Evolutionary conservation across 2,888 invertebrate species (phyloP).

Genomic region (Agriopis leucophaearia): DNA sequence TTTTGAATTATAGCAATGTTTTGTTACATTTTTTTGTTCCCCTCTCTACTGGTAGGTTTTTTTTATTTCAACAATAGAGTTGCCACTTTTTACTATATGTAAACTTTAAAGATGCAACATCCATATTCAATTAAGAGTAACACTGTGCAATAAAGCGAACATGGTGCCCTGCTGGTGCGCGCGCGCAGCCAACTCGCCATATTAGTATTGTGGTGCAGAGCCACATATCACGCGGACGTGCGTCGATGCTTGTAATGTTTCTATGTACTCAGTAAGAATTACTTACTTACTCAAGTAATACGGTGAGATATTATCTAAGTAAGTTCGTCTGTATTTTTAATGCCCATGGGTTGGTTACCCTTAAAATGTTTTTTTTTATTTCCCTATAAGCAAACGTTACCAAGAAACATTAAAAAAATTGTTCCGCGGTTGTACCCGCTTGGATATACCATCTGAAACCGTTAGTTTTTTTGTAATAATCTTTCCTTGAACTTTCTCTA

Average conservation of each 20-base stretch:
- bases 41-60: background rate
- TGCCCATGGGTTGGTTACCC: too few relatives aligned
- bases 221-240: conserved; percentile 64
- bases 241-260: conserved; percentile 20
- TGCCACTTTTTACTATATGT: conserved; percentile 8
- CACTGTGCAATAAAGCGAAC: conserved; percentile 62
- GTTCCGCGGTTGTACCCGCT: too few relatives aligned
- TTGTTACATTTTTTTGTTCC: too few relatives aligned
- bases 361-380: too few relatives aligned
- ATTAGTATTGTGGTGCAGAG: conserved; percentile 59
- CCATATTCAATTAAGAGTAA: conserved; percentile 67
- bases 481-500: too few relatives aligned
- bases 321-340: too few relatives aligned
- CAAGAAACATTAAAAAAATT: too few relatives aligned
- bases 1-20: too few relatives aligned
- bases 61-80: background rate
- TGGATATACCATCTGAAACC: too few relatives aligned
- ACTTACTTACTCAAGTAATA: background rate
- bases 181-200: conserved; percentile 47
- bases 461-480: too few relatives aligned
- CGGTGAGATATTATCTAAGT: too few relatives aligned
- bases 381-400: too few relatives aligned
- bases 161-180: conserved; percentile 64
- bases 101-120: conserved; percentile 20
- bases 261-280: background rate